phyloP scores from a whole-genome alignment of 2,888 invertebrate species.

The Drosophila mettleri region DNA sequence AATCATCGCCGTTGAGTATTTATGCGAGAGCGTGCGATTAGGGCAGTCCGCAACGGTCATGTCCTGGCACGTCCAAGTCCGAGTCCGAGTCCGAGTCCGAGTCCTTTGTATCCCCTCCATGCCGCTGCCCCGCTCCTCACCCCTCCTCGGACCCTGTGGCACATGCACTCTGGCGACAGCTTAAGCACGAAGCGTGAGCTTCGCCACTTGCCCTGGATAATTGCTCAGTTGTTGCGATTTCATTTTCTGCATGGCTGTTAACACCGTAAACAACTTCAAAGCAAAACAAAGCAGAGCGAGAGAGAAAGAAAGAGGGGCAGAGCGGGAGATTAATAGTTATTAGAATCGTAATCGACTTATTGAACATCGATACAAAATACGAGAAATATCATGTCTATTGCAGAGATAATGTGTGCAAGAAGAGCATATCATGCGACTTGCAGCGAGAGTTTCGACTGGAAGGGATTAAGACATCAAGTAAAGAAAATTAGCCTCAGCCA shows the following conservation, averaged over 20 bases:
- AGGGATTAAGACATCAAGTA: not conserved
- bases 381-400: not conserved
- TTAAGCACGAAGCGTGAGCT: slow-evolving; percentile 55
- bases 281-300: not conserved
- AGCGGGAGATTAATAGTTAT: not conserved
- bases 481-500: not conserved
- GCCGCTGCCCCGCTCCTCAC: not conserved
- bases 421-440: too few species aligned
- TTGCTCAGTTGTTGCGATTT: slow-evolving; percentile 36
- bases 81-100: too few species aligned
- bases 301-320: not conserved
- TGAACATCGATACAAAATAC: not conserved
- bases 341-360: not conserved
- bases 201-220: slow-evolving; percentile 51
- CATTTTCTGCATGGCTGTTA: slow-evolving; percentile 5
- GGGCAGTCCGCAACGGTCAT: slow-evolving; percentile 41
- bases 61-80: slow-evolving; percentile 43
- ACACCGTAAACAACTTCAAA: slow-evolving; percentile 32
- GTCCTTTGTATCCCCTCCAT: too few species aligned
- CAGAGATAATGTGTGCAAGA: not conserved
- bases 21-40: slow-evolving; percentile 53
- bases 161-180: slow-evolving; percentile 11
- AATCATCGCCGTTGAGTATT: slow-evolving; percentile 59
- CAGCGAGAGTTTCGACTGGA: not conserved
- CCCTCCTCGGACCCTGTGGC: not conserved